A percentile compares a stretch with the other conserved stretches of the same genome.
Evolutionary conservation across 2,888 invertebrate species (phyloP).

Genomic region (Polymixis flavicincta): DNA sequence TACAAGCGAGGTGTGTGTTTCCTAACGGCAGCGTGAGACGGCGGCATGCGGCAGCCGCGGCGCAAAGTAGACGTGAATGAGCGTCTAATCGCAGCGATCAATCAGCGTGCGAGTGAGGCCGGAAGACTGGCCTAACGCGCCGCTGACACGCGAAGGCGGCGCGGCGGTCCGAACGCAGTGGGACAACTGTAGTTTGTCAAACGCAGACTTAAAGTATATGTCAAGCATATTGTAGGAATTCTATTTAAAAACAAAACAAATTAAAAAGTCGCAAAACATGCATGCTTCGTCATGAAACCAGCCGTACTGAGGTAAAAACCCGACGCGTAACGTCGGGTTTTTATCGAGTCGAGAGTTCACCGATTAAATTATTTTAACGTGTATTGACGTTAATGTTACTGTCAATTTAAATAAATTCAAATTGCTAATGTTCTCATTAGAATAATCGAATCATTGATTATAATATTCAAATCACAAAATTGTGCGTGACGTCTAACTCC

Average conservation of each 20-base stretch:
- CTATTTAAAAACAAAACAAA: background rate
- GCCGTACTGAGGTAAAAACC: background rate
- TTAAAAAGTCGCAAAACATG: background rate
- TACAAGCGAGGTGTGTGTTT: conserved; percentile 6
- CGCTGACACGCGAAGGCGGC: conserved; percentile 52
- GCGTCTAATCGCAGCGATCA: conserved; percentile 52
- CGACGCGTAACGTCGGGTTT: too few relatives aligned
- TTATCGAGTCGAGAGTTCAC: too few relatives aligned
- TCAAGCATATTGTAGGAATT: too few relatives aligned
- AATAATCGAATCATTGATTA: conserved; percentile 40
- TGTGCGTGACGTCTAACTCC: background rate
- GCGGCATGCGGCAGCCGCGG: conserved; percentile 20
- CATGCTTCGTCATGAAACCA: background rate
- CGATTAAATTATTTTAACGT: conserved; percentile 8
- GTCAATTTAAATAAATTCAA: conserved; percentile 44
- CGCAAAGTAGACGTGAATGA: conserved; percentile 68
- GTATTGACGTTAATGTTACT: conserved; percentile 6
- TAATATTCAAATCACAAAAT: conserved; percentile 23
- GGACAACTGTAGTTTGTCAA: background rate
- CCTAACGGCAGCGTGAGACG: background rate
- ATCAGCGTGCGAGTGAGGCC: conserved; percentile 53
- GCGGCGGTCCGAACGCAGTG: background rate
- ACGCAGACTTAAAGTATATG: too few relatives aligned
- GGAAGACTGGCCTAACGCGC: conserved; percentile 64
- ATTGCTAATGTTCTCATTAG: conserved; percentile 39